Conservation (phyloP, 2,113 vertebrate genomes). For the Albula glossodonta region DNA sequence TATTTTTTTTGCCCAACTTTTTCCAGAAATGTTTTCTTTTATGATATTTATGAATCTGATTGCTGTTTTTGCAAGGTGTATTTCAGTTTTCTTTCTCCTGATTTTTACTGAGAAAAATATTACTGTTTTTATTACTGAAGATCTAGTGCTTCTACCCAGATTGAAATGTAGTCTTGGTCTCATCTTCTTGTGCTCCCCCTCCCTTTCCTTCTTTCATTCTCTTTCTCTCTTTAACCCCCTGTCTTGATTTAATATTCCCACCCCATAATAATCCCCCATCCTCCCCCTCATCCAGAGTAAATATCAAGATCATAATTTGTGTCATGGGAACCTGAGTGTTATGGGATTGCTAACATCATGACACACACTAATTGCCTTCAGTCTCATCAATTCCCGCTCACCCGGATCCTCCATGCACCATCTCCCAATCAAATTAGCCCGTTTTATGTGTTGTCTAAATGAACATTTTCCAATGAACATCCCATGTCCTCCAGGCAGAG, state of each 20-base stretch:
- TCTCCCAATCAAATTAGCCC: neutral
- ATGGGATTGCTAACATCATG: conserved; percentile 31
- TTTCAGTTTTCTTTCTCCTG: neutral
- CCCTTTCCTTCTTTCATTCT: neutral
- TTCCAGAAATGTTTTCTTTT: neutral
- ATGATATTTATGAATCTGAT: neutral
- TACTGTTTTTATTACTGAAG: neutral
- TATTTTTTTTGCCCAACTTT: neutral
- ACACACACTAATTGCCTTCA: conserved; percentile 22
- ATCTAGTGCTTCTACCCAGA: neutral
- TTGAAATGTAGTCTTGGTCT: neutral
- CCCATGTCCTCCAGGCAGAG: neutral
- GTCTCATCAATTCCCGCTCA: conserved; percentile 15
- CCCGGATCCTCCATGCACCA: neutral
- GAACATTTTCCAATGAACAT: neutral
- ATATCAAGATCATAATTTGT: conserved; percentile 36
- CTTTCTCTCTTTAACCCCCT: conserved; percentile 18
- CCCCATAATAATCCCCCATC: neutral
- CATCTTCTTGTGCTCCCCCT: neutral
- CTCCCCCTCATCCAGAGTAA: conserved; percentile 32
- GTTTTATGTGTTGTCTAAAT: neutral
- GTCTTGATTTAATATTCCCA: neutral
- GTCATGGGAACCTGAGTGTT: conserved; percentile 47
- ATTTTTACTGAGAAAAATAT: too few species aligned
- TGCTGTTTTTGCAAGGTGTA: neutral